Evolutionary conservation across 35 echinoderm and acorn worm genomes (phyloP).

Genomic region (Ptychodera flava): DNA sequence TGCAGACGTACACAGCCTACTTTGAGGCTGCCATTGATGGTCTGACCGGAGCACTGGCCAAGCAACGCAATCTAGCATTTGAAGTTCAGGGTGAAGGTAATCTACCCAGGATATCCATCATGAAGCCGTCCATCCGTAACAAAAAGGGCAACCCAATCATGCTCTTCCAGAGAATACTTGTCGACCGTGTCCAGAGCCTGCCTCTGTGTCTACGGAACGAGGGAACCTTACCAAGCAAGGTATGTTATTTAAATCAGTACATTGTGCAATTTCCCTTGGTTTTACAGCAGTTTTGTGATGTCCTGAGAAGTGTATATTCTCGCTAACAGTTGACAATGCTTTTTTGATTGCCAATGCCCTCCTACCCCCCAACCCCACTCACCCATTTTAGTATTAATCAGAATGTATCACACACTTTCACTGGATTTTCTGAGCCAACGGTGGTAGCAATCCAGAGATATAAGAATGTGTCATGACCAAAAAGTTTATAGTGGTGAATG

Average conservation of each 20-base stretch:
- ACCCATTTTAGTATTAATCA: too few species aligned
- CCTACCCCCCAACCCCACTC: background rate
- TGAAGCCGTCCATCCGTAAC: conserved; percentile 81
- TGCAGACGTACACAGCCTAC: conserved; percentile 74
- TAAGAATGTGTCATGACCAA: too few species aligned
- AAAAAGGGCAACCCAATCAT: conserved; percentile 88
- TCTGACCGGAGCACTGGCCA: conserved; percentile 63
- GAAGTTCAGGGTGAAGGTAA: conserved; percentile 98
- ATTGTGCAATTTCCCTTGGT: background rate
- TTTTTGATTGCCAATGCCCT: background rate
- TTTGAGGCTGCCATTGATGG: conserved; percentile 92
- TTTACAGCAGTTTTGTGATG: background rate
- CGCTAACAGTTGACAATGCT: background rate
- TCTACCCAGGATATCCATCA: conserved; percentile 75
- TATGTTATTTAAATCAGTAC: conserved; percentile 6
- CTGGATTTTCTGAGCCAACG: too few species aligned
- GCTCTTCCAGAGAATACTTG: conserved; percentile 65
- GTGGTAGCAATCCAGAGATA: too few species aligned
- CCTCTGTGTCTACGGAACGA: conserved; percentile 91
- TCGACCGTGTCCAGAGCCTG: conserved; percentile 62
- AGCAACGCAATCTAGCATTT: conserved; percentile 76
- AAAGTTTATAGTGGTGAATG: too few species aligned
- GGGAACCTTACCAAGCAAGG: conserved; percentile 95
- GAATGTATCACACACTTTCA: too few species aligned
- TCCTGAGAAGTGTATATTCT: background rate